Base-by-base conservation (phyloP, 2,888 invertebrate genomes). In the Noctua janthina region DNA sequence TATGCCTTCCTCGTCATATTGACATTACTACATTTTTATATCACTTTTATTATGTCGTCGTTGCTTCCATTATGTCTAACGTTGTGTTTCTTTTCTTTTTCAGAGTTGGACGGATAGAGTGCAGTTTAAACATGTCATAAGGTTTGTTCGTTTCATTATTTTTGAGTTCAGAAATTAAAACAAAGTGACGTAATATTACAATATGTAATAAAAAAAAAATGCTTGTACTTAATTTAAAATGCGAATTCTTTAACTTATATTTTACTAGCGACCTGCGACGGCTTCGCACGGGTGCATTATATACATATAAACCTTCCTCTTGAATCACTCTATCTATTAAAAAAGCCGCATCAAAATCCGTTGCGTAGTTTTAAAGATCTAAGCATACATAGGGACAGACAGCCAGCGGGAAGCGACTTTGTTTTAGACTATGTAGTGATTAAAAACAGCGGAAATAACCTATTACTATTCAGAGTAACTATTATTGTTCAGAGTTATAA, bases 41-140 rank as follows among this genome's bases (percentile, higher is more conserved):
- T 93, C 91, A 90, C 86, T 94, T 94, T 94, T 94, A 95, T 94
- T 91, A 88, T 71, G 77, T 74, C 76, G 76, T 81, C 15, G 39
- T 54, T 74, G 51, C 79, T 76, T 76, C 70, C 75, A 83, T 79
- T 77, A 51, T 79, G 75, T 62, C 85, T 89, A 87, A 89, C 76
- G n/a, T 82, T 78, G 69, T 82, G 84, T 82, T 88, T 83, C 83
- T 88, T 90, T 93, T 93, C 90, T 87, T 92, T 93, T 94, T 87
- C 94, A 94, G 92, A 89, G 87, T 89, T 86, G 84, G 82, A 86
- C 85, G 78, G 80, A 82, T 75, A 86, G 81, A 86, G 80, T 78
- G 90, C 91, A 88, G 89, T 78, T 91, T 93, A 92, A 94, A 93
- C 81, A 95, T 95, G 95, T 94, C 95, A 88, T 95, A 94, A 94